Conservation (phyloP, 1,140 invertebrate species). For the Drosophila kikkawai region DNA sequence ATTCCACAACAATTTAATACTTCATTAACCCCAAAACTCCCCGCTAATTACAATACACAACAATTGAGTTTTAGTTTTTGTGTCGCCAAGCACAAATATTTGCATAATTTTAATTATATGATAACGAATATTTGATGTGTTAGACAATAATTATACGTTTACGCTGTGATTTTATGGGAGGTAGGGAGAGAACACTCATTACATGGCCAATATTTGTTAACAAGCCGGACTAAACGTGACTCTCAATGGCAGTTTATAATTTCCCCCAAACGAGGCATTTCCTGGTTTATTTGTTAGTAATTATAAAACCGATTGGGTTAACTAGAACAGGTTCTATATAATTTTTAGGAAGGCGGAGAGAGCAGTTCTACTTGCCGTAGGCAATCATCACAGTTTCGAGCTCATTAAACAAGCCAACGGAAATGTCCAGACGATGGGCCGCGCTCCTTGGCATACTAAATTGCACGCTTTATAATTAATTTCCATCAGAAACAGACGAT, state of each 20-base stretch:
- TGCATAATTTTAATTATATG: slow-evolving; percentile 52
- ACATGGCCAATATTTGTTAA: slow-evolving; percentile 73
- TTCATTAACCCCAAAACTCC: not conserved
- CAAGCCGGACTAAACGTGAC: slow-evolving; percentile 40
- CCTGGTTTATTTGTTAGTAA: slow-evolving; percentile 8
- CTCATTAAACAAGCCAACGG: slow-evolving; percentile 61
- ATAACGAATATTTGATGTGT: slow-evolving; percentile 43
- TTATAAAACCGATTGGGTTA: slow-evolving; percentile 5
- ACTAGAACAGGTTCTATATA: slow-evolving; percentile 12
- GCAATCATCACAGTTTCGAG: slow-evolving; percentile 62
- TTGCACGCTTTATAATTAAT: slow-evolving; percentile 85
- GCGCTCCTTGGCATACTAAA: slow-evolving; percentile 67
- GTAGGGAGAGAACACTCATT: slow-evolving; percentile 5
- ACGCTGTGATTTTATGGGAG: not conserved
- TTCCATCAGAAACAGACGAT: slow-evolving; percentile 85
- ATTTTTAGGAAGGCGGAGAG: not conserved
- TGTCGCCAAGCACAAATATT: slow-evolving; percentile 22
- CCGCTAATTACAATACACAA: slow-evolving; percentile 32
- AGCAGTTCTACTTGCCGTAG: not conserved
- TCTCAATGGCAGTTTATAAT: slow-evolving; percentile 41
- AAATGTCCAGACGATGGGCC: slow-evolving; percentile 27
- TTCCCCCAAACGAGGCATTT: slow-evolving; percentile 19
- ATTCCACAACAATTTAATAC: not conserved
- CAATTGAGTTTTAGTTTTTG: slow-evolving; percentile 30
- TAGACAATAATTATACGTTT: slow-evolving; percentile 58